Conservation (phyloP, 2,797 vertebrate species). For the Gallinago solitaria region DNA sequence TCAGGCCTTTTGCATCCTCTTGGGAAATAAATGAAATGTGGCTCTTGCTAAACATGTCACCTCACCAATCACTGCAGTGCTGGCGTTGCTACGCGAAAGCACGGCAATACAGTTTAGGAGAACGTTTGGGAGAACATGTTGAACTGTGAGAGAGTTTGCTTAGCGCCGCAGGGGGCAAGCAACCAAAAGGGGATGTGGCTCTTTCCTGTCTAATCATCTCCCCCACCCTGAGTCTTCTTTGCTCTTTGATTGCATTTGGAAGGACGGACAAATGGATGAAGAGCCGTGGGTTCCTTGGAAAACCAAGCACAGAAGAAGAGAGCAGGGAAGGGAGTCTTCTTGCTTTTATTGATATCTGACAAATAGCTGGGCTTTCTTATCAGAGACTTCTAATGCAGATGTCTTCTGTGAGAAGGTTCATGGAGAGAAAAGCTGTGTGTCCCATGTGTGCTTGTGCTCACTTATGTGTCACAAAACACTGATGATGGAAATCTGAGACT, state of each 20-base stretch:
- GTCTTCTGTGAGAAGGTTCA: neutral
- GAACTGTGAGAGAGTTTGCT: neutral
- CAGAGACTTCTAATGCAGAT: neutral
- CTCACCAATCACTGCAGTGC: rapidly evolving
- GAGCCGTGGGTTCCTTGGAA: neutral
- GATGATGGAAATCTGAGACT: neutral
- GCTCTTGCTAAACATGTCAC: neutral
- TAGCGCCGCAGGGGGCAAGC: neutral
- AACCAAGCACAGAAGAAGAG: rapidly evolving
- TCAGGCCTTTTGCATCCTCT: neutral
- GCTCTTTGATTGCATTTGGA: rapidly evolving
- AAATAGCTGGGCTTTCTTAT: neutral
- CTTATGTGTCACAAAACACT: rapidly evolving
- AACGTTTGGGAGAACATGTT: neutral
- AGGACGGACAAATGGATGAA: neutral
- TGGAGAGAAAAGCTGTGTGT: neutral
- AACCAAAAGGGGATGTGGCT: neutral
- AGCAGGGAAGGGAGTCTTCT: neutral
- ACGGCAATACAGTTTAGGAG: rapidly evolving
- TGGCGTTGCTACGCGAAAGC: neutral
- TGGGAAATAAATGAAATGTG: neutral
- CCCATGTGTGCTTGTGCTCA: rapidly evolving
- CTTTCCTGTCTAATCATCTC: neutral
- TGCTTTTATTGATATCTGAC: neutral
- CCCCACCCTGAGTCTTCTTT: neutral